Base-by-base conservation (phyloP, 2,113 vertebrate species). In the Rhinogobius similis region DNA sequence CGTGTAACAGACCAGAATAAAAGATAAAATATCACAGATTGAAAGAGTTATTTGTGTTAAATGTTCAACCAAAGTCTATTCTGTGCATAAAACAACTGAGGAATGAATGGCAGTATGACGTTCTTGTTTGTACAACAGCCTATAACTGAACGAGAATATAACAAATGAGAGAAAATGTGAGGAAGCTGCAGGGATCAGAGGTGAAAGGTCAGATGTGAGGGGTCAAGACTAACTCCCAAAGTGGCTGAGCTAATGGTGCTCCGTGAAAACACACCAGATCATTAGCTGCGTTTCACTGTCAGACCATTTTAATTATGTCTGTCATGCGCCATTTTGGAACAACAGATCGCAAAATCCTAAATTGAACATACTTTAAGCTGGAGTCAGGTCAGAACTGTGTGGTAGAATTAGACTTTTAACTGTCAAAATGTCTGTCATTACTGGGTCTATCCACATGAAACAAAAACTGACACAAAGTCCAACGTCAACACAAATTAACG, bases 141-240 rank as follows among this genome's bases (percentile, higher is more conserved):
- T 14, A 10, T 55, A 24, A 26, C 10, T 26, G 3, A 55, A 26
- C 2, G 52, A 5, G 21, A 21, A 5, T 24, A 13, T 24, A 26
- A 55, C 52, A 55, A 55, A 23, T 52, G 21, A 23, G 20, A 23
- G 48, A 52, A 55, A 58, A 6, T 58, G 27, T 58, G 13, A 18
- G 55, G 26, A 32, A 58, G 23, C 27, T 24, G 9, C 24, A 24
- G 55, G 26, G 55, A 3, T 29, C 55, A 18, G 16, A 29, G 55
- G 55, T 58, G 26, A 58, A 27, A 58, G 55, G 55, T 29, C 55
- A 58, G 9, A 29, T 58, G 55, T 29, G 55, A 58, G 16, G 55
- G 55, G 55, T 58, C 55, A 58, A 26, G 24, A 26, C 55, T 58
- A 26, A 58, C 11, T 58, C 55, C 55, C 55, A 29, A 58, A 58